Conservation (phyloP, 2,113 vertebrate species). For the Mobula hypostoma region DNA sequence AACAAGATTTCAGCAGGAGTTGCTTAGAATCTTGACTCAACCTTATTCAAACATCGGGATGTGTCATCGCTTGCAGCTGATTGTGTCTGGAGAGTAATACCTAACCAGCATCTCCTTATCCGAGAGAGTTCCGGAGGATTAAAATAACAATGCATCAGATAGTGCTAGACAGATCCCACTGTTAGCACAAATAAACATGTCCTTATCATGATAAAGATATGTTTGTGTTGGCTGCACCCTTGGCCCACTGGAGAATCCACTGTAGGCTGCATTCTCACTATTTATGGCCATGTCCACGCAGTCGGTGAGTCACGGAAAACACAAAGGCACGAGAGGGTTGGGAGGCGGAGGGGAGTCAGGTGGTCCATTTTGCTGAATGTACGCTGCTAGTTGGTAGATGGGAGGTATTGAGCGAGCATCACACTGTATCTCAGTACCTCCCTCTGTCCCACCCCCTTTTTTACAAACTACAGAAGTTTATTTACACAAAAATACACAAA, state of each 20-base stretch:
- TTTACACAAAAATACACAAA: no score
- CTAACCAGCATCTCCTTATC: background rate
- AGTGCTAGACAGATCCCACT: background rate
- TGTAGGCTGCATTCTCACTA: background rate
- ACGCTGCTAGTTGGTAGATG: no score
- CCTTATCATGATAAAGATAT: slow-evolving; percentile 24
- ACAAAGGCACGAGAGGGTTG: background rate
- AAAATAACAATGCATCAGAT: background rate
- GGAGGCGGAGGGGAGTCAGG: background rate
- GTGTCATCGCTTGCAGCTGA: no score
- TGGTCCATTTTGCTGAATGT: no score
- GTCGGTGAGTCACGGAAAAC: background rate
- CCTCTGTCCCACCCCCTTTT: no score
- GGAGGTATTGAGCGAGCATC: no score
- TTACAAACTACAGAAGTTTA: no score
- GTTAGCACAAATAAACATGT: background rate
- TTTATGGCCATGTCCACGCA: background rate
- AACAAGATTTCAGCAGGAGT: background rate
- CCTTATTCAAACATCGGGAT: background rate
- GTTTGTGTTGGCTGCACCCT: background rate
- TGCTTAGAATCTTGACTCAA: background rate
- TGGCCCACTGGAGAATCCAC: background rate
- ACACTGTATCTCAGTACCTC: no score
- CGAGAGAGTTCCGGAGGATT: background rate
- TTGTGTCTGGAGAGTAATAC: no score